Evolutionary conservation across 2,888 invertebrate genomes (phyloP), one percentile per base, ranked within the genome.

Genomic region (Linnaemya tessellans): DNA sequence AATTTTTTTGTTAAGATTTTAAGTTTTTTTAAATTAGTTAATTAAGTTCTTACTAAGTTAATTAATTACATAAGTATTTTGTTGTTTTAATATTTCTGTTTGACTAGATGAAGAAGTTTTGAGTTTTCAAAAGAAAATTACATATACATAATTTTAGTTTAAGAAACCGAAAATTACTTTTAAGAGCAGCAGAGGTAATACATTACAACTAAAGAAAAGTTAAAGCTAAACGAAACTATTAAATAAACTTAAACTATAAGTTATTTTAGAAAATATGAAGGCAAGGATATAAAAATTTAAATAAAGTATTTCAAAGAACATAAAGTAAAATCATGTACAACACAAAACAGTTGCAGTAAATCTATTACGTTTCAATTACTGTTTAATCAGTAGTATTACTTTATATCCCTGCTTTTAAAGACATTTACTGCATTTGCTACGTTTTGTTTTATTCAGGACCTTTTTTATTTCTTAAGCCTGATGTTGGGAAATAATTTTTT

Each of bases 41-140:
- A n/a, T n/a, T n/a, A n/a, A n/a, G n/a, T n/a, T n/a, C n/a, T 68
- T 68, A 60, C 49, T 58, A 73, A n/a, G 4, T n/a, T 46, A 49
- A 22, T 65, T 67, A 73, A 56, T 80, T 60, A 41, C 20, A 73
- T 73, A 22, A 41, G 13, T 64, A 35, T 62, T 71, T 70, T 25
- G 30, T 67, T 78, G 38, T 68, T 74, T 62, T 35, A 62, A 60
- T 78, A 74, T 84, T 74, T 58, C 58, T 43, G 67, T 70, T 80
- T 84, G 84, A 84, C 84, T 84, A 84, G 84, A 84, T 70, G 74
- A 83, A 70, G 25, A 67, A 64, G 38, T 56, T 46, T 60, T 70
- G 15, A 43, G 64, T 41, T 20, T 64, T 43, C n/a, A 77, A 46
- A 30, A 65, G 41, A 64, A 64, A 62, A 35, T 64, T 49, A 46